Evolutionary conservation across 2,888 invertebrate genomes (phyloP).

Genomic region (Rotaria socialis): DNA sequence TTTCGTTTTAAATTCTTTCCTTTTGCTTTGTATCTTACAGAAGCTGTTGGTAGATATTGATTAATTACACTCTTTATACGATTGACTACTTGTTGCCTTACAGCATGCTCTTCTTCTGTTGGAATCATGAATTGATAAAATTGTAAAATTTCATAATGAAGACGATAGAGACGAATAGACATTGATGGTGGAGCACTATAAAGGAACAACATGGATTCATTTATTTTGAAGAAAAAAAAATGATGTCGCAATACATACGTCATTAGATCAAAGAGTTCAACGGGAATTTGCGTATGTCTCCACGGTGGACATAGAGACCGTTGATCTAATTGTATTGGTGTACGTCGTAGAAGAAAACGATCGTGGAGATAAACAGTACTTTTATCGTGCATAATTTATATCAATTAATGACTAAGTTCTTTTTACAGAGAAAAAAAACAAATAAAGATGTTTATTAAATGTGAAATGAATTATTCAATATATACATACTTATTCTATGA

Average conservation of each 20-base stretch:
- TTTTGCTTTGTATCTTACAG: constrained; percentile 50
- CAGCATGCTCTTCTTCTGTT: constrained; percentile 79
- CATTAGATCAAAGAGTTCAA: background rate
- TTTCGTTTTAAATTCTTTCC: background rate
- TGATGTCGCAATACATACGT: background rate
- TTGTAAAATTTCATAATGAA: constrained; percentile 94
- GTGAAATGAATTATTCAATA: too few species aligned
- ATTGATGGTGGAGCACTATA: background rate
- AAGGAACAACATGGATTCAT: too few species aligned
- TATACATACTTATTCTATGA: too few species aligned
- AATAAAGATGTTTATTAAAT: too few species aligned
- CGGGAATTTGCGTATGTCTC: background rate
- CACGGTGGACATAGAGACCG: background rate
- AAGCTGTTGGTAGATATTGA: constrained; percentile 82
- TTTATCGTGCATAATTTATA: background rate
- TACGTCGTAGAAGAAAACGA: background rate
- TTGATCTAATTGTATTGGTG: background rate
- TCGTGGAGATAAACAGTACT: background rate
- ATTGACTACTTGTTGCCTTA: constrained; percentile 80
- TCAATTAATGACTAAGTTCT: too few species aligned
- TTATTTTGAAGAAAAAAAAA: too few species aligned
- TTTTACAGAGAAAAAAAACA: too few species aligned
- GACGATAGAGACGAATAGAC: constrained; percentile 57
- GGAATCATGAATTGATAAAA: constrained; percentile 92
- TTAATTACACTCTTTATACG: constrained; percentile 81